Evolutionary conservation across 2,113 vertebrate species (phyloP).

Genomic region (Brienomyrus brachyistius): DNA sequence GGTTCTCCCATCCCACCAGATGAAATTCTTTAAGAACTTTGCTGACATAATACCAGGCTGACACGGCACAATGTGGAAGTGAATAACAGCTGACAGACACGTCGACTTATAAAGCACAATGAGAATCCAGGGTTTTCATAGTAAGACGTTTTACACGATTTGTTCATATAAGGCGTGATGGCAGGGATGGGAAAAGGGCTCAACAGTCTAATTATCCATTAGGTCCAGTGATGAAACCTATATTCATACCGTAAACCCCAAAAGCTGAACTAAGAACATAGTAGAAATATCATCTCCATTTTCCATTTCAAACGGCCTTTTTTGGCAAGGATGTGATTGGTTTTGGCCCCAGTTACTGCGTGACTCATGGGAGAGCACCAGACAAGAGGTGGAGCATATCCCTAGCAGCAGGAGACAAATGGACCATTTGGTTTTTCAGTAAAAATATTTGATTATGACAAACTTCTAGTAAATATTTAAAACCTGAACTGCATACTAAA

Average conservation of each 20-base stretch:
- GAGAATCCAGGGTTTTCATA: constrained; percentile 4
- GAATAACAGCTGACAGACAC: background rate
- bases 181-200: background rate
- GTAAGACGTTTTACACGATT: constrained; percentile 17
- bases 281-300: constrained; percentile 47
- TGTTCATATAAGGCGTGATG: constrained; percentile 26
- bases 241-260: constrained; percentile 23
- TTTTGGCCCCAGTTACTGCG: constrained; percentile 63
- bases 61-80: background rate
- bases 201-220: constrained; percentile 23
- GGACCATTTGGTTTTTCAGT: constrained; percentile 58
- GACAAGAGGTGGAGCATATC: constrained; percentile 47
- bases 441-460: constrained; percentile 38
- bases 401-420: constrained; percentile 63
- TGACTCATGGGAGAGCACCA: constrained; percentile 77
- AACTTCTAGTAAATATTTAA: constrained; percentile 26
- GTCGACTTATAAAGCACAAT: background rate
- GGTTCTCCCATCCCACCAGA: background rate
- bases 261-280: constrained; percentile 27
- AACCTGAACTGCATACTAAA: constrained; percentile 18
- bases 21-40: background rate
- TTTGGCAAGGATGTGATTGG: constrained; percentile 74
- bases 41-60: background rate
- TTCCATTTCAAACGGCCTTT: constrained; percentile 65
- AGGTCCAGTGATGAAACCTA: constrained; percentile 16